phyloP scores from a whole-genome alignment of 2,113 vertebrate species.

The Lonchura striata region DNA sequence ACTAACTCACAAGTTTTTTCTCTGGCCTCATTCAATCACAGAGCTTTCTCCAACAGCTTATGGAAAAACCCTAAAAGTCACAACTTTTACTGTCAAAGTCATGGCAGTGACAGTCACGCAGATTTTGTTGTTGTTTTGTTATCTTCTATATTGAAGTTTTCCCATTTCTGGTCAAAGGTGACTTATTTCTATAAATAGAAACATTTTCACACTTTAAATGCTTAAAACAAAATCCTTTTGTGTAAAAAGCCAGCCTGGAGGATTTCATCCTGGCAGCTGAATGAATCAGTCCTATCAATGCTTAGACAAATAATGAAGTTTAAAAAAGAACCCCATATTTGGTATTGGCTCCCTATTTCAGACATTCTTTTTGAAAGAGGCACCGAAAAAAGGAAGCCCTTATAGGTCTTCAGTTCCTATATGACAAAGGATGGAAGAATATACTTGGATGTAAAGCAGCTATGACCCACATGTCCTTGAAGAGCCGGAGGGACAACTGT shows the following conservation, averaged over 20 bases:
- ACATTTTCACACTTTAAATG: constrained; percentile 54
- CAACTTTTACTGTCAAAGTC: constrained; percentile 2
- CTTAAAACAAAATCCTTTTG: constrained; percentile 8
- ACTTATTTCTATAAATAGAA: constrained; percentile 46
- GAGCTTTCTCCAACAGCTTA: neutral
- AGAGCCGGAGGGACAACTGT: neutral
- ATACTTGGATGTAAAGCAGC: neutral
- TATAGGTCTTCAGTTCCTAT: neutral
- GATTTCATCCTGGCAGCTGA: neutral
- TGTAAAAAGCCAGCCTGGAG: neutral
- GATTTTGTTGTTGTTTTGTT: neutral
- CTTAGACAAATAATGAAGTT: neutral
- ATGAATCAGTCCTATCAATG: neutral
- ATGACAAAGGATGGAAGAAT: neutral
- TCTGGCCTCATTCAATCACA: neutral
- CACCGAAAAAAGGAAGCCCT: neutral
- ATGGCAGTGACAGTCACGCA: neutral
- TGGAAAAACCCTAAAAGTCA: neutral
- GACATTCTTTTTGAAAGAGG: neutral
- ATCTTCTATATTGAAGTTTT: neutral
- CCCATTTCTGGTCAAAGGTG: constrained; percentile 33
- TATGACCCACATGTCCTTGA: neutral
- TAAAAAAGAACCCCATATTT: neutral
- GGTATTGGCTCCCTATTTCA: neutral
- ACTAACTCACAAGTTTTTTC: neutral